Conservation (phyloP, 2,797 vertebrate genomes). For the Scyliorhinus canicula region DNA sequence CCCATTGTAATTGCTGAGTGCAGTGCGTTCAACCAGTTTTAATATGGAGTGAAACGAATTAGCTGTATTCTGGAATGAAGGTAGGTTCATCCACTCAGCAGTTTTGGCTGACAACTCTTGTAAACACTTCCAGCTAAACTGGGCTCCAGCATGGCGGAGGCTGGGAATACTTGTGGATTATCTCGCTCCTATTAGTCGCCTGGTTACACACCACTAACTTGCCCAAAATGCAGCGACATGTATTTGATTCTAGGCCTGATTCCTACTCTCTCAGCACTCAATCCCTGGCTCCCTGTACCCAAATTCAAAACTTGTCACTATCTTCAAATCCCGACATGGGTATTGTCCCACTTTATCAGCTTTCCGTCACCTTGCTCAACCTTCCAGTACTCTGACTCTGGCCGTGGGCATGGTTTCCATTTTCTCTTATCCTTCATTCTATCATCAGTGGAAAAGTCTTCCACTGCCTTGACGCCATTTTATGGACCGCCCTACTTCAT, state of each 20-base stretch:
- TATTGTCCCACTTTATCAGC: not conserved
- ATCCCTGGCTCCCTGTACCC: not conserved
- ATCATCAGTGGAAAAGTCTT: not conserved
- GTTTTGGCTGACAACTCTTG: not conserved
- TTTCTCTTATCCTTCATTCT: not conserved
- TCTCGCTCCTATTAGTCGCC: not conserved
- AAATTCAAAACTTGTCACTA: not conserved
- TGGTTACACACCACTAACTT: not conserved
- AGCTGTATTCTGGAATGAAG: too few species aligned
- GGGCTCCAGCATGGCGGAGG: not conserved
- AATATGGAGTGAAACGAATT: not conserved
- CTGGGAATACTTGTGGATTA: not conserved
- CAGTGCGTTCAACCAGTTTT: not conserved
- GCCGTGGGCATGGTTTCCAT: not conserved
- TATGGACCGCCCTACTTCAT: not conserved
- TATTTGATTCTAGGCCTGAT: not conserved
- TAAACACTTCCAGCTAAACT: not conserved
- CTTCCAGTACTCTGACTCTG: not conserved
- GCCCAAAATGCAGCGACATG: not conserved
- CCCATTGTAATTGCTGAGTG: not conserved
- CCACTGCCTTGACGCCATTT: not conserved
- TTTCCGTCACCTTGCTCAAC: not conserved
- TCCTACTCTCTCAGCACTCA: not conserved
- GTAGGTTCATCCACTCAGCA: not conserved
- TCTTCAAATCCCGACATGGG: not conserved